Evolutionary conservation across 2,113 vertebrate species (phyloP).

Genomic region (Oryzias woworae): DNA sequence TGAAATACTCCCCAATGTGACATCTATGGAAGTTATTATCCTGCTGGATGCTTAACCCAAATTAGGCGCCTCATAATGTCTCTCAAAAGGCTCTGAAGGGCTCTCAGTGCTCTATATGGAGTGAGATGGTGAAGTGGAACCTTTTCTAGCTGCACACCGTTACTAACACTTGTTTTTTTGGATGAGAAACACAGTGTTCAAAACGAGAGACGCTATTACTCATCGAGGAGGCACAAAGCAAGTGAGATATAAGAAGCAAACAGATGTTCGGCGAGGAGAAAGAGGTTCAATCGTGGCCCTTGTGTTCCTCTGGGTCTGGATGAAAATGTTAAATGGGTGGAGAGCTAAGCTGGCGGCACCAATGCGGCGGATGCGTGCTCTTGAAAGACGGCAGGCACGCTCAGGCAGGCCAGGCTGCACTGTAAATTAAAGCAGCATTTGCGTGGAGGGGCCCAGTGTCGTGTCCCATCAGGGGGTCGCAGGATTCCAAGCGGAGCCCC

Average conservation of each 20-base stretch:
- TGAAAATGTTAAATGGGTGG: slow-evolving; percentile 27
- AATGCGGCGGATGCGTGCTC: slow-evolving; percentile 7
- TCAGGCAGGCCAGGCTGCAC: slow-evolving; percentile 31
- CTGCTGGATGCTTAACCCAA: slow-evolving; percentile 36
- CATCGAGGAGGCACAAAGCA: slow-evolving; percentile 28
- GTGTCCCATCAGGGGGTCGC: slow-evolving; percentile 47
- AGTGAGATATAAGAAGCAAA: slow-evolving; percentile 29
- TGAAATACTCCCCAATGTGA: slow-evolving; percentile 28
- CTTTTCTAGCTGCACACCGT: slow-evolving; percentile 21
- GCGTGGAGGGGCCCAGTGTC: slow-evolving; percentile 40
- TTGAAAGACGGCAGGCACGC: slow-evolving; percentile 9
- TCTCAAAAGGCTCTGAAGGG: slow-evolving; percentile 37
- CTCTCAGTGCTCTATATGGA: slow-evolving; percentile 17
- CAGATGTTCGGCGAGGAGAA: slow-evolving; percentile 45
- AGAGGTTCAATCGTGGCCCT: slow-evolving; percentile 21
- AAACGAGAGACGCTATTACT: slow-evolving; percentile 38
- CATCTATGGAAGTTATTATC: slow-evolving; percentile 32
- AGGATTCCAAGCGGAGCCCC: slow-evolving; percentile 51
- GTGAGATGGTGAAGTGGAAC: slow-evolving; percentile 30
- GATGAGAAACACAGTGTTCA: slow-evolving; percentile 4
- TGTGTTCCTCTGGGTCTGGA: slow-evolving; percentile 23
- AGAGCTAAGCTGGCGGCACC: slow-evolving; percentile 26
- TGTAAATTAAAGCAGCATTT: slow-evolving; percentile 59
- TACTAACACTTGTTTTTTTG: slow-evolving; percentile 25
- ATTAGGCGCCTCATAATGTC: slow-evolving; percentile 29